phyloP scores from a whole-genome alignment of 92 coral and sea anemone species.

The Diadumene lineata region DNA sequence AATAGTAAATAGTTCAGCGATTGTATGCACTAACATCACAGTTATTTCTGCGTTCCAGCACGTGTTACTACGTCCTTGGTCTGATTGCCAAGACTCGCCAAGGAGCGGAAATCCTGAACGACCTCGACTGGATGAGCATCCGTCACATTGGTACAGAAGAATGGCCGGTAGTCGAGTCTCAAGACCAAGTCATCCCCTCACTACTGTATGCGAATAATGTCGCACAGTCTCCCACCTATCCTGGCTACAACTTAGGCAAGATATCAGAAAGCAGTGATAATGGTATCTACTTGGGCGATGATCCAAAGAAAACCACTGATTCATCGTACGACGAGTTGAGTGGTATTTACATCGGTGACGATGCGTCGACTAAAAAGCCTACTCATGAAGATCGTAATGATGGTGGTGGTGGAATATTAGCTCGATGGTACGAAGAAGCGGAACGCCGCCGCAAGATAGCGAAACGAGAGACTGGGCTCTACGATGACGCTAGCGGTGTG shows the following conservation, averaged over 20 bases:
- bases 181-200: conserved; percentile 47
- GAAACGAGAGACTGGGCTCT: conserved; percentile 78
- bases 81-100: conserved; percentile 94
- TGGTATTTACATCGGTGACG: conserved; percentile 93
- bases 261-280: conserved; percentile 61
- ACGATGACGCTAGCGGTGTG: conserved; percentile 94
- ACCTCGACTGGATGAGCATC: conserved; percentile 87
- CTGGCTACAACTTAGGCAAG: conserved; percentile 37
- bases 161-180: conserved; percentile 89
- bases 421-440: conserved; percentile 82
- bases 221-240: conserved; percentile 26
- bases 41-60: conserved; percentile 35
- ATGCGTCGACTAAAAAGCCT: conserved; percentile 43
- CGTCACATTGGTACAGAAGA: conserved; percentile 86
- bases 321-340: conserved; percentile 85
- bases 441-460: conserved; percentile 77
- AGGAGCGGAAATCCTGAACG: conserved; percentile 87
- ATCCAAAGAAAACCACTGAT: conserved; percentile 53
- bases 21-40: neutral
- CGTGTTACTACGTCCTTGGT: conserved; percentile 93
- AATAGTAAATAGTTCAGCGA: neutral
- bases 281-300: conserved; percentile 62
- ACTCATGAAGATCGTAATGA: conserved; percentile 33
- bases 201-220: conserved; percentile 16
- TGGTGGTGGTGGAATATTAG: conserved; percentile 78